phyloP scores from a whole-genome alignment of 2,113 vertebrate species.

The Trochalopteron elliotii region DNA sequence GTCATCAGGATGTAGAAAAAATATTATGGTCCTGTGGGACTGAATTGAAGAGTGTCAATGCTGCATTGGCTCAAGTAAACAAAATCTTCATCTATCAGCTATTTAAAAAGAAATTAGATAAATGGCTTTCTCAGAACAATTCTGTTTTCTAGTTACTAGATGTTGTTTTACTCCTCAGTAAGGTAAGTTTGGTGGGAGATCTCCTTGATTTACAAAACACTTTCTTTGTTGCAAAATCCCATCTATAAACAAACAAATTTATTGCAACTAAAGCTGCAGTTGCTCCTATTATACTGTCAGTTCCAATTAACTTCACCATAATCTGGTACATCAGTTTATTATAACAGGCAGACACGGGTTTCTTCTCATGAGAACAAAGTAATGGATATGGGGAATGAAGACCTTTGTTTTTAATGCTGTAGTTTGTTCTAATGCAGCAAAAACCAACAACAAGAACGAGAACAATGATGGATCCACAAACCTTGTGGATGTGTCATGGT shows the following conservation, averaged over 20 bases:
- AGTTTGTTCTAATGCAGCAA: not conserved
- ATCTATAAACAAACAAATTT: constrained; percentile 51
- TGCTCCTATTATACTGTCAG: constrained; percentile 28
- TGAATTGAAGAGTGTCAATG: not conserved
- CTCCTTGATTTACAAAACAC: constrained; percentile 1
- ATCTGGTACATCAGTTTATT: constrained; percentile 25
- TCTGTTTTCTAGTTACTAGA: not conserved
- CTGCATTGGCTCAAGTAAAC: not conserved
- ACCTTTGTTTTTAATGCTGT: constrained; percentile 27
- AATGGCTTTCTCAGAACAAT: not conserved
- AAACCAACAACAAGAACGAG: not conserved
- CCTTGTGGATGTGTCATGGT: not conserved
- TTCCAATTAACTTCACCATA: constrained; percentile 2
- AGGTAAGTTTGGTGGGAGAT: not conserved
- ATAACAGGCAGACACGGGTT: constrained; percentile 11
- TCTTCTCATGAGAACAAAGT: constrained; percentile 59
- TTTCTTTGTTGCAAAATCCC: constrained; percentile 19
- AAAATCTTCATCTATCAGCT: not conserved
- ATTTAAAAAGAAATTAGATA: not conserved
- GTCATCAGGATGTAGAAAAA: not conserved
- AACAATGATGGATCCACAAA: not conserved
- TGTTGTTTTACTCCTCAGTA: not conserved
- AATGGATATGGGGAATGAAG: constrained; percentile 1
- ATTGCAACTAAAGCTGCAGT: constrained; percentile 9
- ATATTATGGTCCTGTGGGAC: not conserved